Base-by-base conservation (phyloP, 2,113 vertebrate genomes). In the Sinocyclocheilus anophthalmus region DNA sequence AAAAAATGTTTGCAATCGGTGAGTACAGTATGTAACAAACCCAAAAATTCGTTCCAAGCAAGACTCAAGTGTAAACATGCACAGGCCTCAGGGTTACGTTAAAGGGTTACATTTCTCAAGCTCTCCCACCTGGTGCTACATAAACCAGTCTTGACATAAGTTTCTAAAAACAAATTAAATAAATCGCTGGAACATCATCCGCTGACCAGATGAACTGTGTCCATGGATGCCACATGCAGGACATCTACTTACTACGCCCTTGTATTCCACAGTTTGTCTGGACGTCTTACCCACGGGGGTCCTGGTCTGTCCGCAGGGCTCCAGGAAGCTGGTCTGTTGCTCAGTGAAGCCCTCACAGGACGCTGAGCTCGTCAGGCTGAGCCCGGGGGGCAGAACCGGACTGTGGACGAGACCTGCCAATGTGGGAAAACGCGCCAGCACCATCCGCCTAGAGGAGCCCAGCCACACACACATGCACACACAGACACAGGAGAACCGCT, bases 281-380 rank as follows among this genome's bases (percentile, higher is more conserved):
- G 76, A 57, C 16, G 14, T 91, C 94, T 96, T 95, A 96, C 95
- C 95, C 92, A 94, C 89, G 87, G 92, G 94, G 90, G 93, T 94
- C 89, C 94, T 90, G 90, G 93, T 93, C 92, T 90, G 87, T 57
- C 92, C 92, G 67, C 92, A 92, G 33, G 95, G 92, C 87, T 95
- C 94, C 92, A 96, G 91, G 90, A 95, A 95, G 93, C 94, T 94
- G 88, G 95, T 95, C 90, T 95, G 95, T 92, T 95, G 95, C 87
- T 96, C 95, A 89, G 94, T 93, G 91, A 95, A 95, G 91, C 92
- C 94, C 86, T 95, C 93, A 86, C 94, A 96, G 81, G 95, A 94
- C 84, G 93, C 91, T 86, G 95, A 94, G 90, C 91, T 94, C 88
- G 92, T 93, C 90, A 95, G 90, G 88, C 92, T 94, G 91, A 95